phyloP scores from a whole-genome alignment of 2,113 vertebrate species.

The Pachyramphus minor region DNA sequence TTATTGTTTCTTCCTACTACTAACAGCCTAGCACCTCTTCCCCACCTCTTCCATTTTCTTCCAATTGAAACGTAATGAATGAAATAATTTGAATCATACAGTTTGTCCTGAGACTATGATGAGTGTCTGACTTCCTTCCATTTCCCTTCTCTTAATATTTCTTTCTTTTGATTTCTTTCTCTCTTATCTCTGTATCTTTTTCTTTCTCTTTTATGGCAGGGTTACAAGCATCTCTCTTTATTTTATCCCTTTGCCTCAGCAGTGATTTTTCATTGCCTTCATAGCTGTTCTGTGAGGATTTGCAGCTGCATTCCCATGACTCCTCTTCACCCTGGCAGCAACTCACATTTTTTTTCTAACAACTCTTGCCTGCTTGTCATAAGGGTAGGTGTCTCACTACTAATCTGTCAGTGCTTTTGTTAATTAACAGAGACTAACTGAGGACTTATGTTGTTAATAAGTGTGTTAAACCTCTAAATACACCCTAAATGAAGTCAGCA shows the following conservation, averaged over 20 bases:
- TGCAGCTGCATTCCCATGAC: slow-evolving; percentile 67
- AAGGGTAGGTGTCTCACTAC: background rate
- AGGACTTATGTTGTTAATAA: background rate
- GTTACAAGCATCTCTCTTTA: background rate
- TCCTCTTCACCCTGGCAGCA: slow-evolving; percentile 35
- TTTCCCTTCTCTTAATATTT: background rate
- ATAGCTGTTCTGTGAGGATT: slow-evolving; percentile 20
- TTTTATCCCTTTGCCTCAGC: background rate
- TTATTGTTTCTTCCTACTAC: background rate
- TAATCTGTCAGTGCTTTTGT: background rate
- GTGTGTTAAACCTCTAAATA: background rate
- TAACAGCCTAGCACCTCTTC: background rate
- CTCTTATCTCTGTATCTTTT: background rate
- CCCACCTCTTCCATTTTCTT: background rate
- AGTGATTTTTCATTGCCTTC: slow-evolving; percentile 48
- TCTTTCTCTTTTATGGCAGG: background rate
- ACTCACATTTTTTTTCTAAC: background rate
- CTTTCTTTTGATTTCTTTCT: background rate
- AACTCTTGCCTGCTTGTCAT: background rate
- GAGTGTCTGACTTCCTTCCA: background rate
- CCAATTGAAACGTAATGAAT: background rate
- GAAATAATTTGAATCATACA: background rate
- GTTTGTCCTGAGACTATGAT: background rate
- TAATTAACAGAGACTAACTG: slow-evolving; percentile 36
- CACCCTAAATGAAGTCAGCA: background rate